Conservation (phyloP, 2,888 invertebrate species). For the Aporophyla nigra region DNA sequence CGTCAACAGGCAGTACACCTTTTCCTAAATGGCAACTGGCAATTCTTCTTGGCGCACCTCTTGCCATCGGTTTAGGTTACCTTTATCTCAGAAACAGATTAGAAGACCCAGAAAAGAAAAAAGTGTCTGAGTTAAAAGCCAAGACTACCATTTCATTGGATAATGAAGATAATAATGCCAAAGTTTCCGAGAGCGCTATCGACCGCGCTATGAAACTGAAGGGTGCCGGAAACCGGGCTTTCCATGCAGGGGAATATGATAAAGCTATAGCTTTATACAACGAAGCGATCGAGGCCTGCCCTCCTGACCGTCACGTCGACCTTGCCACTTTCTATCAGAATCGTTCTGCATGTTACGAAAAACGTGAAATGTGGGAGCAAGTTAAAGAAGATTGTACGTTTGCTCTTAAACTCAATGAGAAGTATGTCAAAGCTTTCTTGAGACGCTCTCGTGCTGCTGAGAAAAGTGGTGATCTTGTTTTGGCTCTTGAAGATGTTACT, state of each 20-base stretch:
- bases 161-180: constrained; percentile 87
- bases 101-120: constrained; percentile 90
- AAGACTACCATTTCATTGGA: constrained; percentile 92
- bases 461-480: constrained; percentile 94
- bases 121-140: constrained; percentile 87
- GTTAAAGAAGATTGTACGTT: constrained; percentile 97
- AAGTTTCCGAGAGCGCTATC: constrained; percentile 91
- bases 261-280: constrained; percentile 97
- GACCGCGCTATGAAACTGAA: constrained; percentile 95
- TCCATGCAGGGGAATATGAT: constrained; percentile 96
- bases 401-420: constrained; percentile 96
- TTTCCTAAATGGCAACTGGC: constrained; percentile 97
- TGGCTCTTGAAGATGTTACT: constrained; percentile 97
- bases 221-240: constrained; percentile 96
- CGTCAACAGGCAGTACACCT: constrained; percentile 90
- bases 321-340: constrained; percentile 98
- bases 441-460: constrained; percentile 96
- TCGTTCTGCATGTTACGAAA: constrained; percentile 98
- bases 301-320: constrained; percentile 93
- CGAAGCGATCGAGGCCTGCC: constrained; percentile 97
- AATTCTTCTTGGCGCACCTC: constrained; percentile 95
- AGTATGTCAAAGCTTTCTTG: constrained; percentile 96
- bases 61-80: constrained; percentile 95
- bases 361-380: constrained; percentile 95
- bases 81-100: constrained; percentile 93